These are phyloP conservation scores for Lepidostoma basale DNA, from an alignment of 1,140 invertebrate genomes.

Conservation along the genomic window DNA sequence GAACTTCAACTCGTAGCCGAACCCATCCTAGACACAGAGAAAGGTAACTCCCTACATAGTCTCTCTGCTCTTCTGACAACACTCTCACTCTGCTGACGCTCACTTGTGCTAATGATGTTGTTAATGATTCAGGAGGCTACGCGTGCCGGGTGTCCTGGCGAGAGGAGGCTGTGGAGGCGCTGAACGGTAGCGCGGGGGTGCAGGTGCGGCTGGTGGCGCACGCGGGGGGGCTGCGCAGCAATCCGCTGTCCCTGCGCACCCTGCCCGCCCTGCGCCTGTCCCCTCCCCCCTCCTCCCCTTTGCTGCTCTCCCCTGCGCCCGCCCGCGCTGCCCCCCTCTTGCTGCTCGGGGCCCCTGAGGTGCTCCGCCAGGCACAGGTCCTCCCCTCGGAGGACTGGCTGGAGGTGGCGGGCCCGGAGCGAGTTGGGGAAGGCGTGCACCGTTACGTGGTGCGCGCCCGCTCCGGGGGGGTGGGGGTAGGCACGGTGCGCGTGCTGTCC, in stretches of 20 bases:
- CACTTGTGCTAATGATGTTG: neutral
- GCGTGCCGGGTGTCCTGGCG: constrained; percentile 30
- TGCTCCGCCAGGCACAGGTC: constrained; percentile 24
- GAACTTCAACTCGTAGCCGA: neutral
- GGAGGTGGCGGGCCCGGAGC: constrained; percentile 26
- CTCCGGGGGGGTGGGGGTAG: neutral
- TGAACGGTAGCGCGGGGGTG: neutral
- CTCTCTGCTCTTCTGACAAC: neutral
- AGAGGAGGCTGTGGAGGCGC: neutral
- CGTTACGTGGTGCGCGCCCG: constrained; percentile 23
- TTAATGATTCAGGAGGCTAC: neutral
- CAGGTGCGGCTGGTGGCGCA: constrained; percentile 8
- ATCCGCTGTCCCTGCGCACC: neutral
- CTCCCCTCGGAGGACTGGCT: too few relatives aligned
- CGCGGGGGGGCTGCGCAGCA: neutral
- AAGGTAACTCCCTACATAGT: too few relatives aligned
- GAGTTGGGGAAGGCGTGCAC: constrained; percentile 7
- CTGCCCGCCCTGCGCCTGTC: constrained; percentile 16
- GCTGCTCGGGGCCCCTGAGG: constrained; percentile 21
- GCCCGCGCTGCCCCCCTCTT: constrained; percentile 19
- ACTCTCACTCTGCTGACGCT: neutral
- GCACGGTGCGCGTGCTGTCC: constrained; percentile 25
- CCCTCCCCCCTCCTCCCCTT: constrained; percentile 28
- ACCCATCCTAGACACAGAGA: constrained; percentile 27
- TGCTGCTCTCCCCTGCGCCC: constrained; percentile 30